phyloP scores from a whole-genome alignment of 1,140 invertebrate species.

The Temnothorax curvispinosus region DNA sequence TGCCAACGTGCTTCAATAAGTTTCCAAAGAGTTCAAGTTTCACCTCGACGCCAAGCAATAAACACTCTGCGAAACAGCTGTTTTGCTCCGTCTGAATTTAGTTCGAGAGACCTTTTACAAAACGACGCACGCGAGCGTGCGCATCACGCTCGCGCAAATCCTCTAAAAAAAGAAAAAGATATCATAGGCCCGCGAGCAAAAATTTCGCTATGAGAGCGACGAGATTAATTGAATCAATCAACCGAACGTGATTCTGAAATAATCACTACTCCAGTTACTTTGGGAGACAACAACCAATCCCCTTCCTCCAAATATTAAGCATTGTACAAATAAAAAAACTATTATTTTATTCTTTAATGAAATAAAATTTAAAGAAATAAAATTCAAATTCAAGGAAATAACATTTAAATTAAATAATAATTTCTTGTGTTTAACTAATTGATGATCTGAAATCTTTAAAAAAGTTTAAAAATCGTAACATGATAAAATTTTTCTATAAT shows the following conservation, averaged over 20 bases:
- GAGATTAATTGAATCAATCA: not conserved
- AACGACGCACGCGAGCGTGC: not conserved
- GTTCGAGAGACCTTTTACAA: conserved; percentile 51
- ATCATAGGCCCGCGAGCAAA: not conserved
- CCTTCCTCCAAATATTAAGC: not conserved
- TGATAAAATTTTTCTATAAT: not conserved
- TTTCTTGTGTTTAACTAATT: not conserved
- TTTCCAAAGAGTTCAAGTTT: conserved; percentile 64
- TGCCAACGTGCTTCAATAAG: conserved; percentile 8
- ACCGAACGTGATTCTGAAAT: not conserved
- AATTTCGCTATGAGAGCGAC: not conserved
- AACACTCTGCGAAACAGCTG: conserved; percentile 63
- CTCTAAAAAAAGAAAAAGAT: conserved; percentile 12
- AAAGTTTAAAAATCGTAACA: not conserved
- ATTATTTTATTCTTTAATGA: not conserved
- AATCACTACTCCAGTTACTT: not conserved
- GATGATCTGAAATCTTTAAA: not conserved
- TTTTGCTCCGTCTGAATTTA: conserved; percentile 65
- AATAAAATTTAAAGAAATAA: not conserved
- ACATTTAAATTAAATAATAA: not conserved
- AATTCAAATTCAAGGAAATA: not conserved
- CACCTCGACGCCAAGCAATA: conserved; percentile 56
- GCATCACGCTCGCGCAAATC: not conserved
- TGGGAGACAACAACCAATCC: not conserved
- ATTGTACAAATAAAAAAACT: not conserved